These are phyloP conservation scores for Drosophila rufa DNA, from an alignment of 1,140 invertebrate genomes.

Conservation along the genomic window DNA sequence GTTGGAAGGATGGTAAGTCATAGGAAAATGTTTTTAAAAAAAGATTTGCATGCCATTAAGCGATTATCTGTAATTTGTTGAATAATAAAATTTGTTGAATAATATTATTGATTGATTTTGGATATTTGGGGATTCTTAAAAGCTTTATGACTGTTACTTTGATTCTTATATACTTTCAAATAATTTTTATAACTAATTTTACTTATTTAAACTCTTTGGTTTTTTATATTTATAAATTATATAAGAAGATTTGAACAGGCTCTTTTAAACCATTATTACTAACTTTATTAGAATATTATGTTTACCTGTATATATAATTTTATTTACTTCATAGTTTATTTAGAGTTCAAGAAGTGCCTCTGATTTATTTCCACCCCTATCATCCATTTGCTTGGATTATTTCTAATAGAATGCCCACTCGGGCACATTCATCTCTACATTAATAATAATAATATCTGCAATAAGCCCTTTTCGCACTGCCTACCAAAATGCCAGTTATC, in stretches of 20 bases:
- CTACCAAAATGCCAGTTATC: slow-evolving; percentile 18
- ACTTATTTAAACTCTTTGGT: too few species aligned
- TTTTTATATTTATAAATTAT: too few species aligned
- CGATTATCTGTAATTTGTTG: background rate
- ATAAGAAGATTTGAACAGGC: too few species aligned
- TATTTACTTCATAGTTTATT: background rate
- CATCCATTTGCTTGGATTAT: background rate
- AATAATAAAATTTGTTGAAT: background rate
- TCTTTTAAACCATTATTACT: too few species aligned
- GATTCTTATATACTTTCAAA: background rate
- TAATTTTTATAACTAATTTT: too few species aligned
- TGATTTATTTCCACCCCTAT: background rate
- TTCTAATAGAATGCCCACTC: background rate
- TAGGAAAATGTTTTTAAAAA: slow-evolving; percentile 10
- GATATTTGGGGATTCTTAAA: background rate
- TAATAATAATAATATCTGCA: slow-evolving; percentile 37
- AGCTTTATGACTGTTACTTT: background rate
- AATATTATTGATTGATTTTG: background rate
- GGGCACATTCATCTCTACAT: slow-evolving; percentile 7
- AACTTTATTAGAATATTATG: too few species aligned
- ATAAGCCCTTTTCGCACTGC: slow-evolving; percentile 18
- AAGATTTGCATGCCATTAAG: slow-evolving; percentile 28
- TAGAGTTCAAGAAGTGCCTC: too few species aligned
- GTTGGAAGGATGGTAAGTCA: background rate
- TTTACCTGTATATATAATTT: too few species aligned